Evolutionary conservation across 2,888 invertebrate genomes (phyloP).

Genomic region (Tridacna crocea): DNA sequence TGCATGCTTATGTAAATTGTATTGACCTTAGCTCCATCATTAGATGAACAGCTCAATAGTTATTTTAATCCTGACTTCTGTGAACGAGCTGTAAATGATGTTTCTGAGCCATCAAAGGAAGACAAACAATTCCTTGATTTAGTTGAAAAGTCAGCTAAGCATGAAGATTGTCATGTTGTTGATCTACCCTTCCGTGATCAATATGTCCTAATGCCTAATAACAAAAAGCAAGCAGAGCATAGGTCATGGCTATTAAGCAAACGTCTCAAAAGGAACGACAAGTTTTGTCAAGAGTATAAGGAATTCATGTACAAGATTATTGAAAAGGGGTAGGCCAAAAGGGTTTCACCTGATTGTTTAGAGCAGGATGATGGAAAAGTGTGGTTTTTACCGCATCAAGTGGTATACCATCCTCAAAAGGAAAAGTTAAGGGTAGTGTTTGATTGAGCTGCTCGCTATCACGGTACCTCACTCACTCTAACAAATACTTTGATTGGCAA

Average conservation of each 20-base stretch:
- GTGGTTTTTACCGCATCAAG: not conserved
- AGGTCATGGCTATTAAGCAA: not conserved
- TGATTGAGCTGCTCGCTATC: conserved; percentile 4
- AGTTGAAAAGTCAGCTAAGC: not conserved
- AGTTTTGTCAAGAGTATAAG: not conserved
- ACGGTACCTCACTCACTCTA: conserved; percentile 3
- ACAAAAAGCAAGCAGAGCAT: not conserved
- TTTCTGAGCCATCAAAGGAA: conserved; percentile 26
- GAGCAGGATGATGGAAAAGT: not conserved
- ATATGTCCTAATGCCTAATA: conserved; percentile 15
- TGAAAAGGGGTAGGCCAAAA: conserved; percentile 12
- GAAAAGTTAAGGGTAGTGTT: conserved; percentile 12
- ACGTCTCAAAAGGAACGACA: not conserved
- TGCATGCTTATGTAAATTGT: not conserved
- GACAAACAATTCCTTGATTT: conserved; percentile 34
- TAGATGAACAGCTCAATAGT: not conserved
- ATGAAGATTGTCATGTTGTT: conserved; percentile 35
- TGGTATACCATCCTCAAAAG: not conserved
- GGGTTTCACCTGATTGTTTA: not conserved
- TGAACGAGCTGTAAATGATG: conserved; percentile 26
- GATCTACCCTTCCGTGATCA: conserved; percentile 33
- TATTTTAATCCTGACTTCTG: conserved; percentile 30
- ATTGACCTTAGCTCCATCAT: not conserved
- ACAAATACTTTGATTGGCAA: conserved; percentile 5
- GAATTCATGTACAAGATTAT: not conserved